phyloP scores from a whole-genome alignment of 2,888 invertebrate species.

The Drosophila mettleri region DNA sequence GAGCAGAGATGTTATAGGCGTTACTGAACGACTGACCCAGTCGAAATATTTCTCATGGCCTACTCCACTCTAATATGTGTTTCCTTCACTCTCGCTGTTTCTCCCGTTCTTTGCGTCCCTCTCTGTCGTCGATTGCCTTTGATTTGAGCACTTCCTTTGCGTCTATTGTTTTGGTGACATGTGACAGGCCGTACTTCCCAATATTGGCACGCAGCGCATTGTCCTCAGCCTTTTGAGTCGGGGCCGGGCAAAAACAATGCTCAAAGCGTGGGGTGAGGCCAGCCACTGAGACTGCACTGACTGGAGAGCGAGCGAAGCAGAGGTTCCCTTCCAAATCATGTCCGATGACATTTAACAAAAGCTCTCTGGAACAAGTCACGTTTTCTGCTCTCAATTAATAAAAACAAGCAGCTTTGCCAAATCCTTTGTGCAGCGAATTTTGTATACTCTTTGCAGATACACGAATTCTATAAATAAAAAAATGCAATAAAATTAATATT shows the following conservation, averaged over 20 bases:
- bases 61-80: constrained; percentile 22
- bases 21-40: constrained; percentile 3
- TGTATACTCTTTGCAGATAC: constrained; percentile 21
- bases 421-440: constrained; percentile 7
- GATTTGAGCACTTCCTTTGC: constrained; percentile 55
- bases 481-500: background rate
- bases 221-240: constrained; percentile 30
- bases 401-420: constrained; percentile 18
- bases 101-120: background rate
- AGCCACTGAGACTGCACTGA: constrained; percentile 3
- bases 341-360: constrained; percentile 63
- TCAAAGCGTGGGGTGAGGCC: constrained; percentile 8
- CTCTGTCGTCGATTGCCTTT: constrained; percentile 32
- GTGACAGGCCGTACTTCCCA: constrained; percentile 72
- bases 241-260: constrained; percentile 50
- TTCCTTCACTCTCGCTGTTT: background rate
- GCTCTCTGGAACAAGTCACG: constrained; percentile 54
- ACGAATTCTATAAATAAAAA: background rate
- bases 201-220: constrained; percentile 62
- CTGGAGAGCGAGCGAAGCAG: constrained; percentile 1
- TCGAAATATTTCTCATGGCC: constrained; percentile 13
- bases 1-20: background rate
- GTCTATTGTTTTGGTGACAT: constrained; percentile 64
- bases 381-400: constrained; percentile 62
- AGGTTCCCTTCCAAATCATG: constrained; percentile 33